Evolutionary conservation across 2,797 vertebrate genomes (phyloP).

Genomic region (Tenualosa thibaudeaui): DNA sequence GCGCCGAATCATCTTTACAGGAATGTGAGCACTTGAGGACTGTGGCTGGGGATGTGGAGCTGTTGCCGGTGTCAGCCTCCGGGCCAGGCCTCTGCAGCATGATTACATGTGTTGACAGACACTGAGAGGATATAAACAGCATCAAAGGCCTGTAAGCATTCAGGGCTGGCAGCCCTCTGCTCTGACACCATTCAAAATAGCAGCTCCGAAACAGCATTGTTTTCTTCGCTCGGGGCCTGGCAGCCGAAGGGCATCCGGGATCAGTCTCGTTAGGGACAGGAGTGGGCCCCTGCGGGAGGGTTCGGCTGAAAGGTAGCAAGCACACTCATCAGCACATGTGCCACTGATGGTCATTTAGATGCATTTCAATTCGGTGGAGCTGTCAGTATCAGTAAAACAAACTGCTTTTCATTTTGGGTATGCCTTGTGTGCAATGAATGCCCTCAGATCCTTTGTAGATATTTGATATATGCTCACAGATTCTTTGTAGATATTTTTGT

Average conservation of each 20-base stretch:
- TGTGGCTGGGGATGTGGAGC: constrained; percentile 24
- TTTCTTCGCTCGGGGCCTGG: constrained; percentile 55
- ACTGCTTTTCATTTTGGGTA: neutral
- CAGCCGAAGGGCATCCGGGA: constrained; percentile 56
- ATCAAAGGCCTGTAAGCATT: constrained; percentile 63
- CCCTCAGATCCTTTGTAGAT: neutral
- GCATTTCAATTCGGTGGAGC: neutral
- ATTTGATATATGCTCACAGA: neutral
- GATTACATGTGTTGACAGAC: constrained; percentile 65
- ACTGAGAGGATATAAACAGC: constrained; percentile 62
- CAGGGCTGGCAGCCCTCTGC: constrained; percentile 58
- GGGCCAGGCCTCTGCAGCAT: constrained; percentile 41
- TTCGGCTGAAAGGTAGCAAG: constrained; percentile 45
- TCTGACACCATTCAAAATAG: constrained; percentile 68
- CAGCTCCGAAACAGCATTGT: constrained; percentile 62
- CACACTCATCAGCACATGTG: constrained; percentile 42
- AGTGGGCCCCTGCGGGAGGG: constrained; percentile 54
- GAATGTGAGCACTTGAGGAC: constrained; percentile 37
- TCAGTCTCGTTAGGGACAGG: constrained; percentile 42
- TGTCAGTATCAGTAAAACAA: neutral
- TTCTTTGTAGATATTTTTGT: constrained; percentile 14
- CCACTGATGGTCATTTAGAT: constrained; percentile 37
- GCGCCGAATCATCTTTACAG: constrained; percentile 8
- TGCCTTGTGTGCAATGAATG: neutral
- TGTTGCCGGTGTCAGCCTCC: constrained; percentile 43